phyloP scores from a whole-genome alignment of 2,797 vertebrate genomes.

The Argya squamiceps region DNA sequence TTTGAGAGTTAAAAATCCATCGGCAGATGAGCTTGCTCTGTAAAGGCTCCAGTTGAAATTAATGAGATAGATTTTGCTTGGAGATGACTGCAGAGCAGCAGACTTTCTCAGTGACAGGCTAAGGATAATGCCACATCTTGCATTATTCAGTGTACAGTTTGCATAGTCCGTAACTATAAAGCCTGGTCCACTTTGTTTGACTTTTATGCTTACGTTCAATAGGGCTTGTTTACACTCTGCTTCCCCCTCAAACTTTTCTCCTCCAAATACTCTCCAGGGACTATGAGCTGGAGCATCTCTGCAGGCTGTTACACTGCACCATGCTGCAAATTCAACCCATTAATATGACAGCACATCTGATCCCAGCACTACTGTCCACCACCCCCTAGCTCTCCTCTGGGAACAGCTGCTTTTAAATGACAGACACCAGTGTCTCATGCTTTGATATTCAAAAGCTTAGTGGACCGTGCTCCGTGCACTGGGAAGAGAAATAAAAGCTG shows the following conservation, averaged over 20 bases:
- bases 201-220: neutral
- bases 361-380: constrained; percentile 44
- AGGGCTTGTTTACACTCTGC: constrained; percentile 19
- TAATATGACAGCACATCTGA: constrained; percentile 75
- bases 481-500: constrained; percentile 63
- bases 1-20: constrained; percentile 25
- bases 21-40: neutral
- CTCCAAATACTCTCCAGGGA: constrained; percentile 15
- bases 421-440: constrained; percentile 20
- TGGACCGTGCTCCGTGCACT: constrained; percentile 50
- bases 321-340: constrained; percentile 75
- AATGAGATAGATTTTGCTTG: neutral
- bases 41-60: neutral
- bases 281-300: neutral
- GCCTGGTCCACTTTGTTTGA: neutral
- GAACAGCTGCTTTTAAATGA: constrained; percentile 63
- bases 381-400: constrained; percentile 48
- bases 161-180: neutral
- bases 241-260: neutral
- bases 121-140: neutral
- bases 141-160: constrained; percentile 34
- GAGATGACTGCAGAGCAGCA: neutral
- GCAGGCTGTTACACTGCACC: constrained; percentile 45
- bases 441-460: constrained; percentile 65
- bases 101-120: neutral